phyloP scores from a whole-genome alignment of 2,113 vertebrate species.

The Plestiodon gilberti region DNA sequence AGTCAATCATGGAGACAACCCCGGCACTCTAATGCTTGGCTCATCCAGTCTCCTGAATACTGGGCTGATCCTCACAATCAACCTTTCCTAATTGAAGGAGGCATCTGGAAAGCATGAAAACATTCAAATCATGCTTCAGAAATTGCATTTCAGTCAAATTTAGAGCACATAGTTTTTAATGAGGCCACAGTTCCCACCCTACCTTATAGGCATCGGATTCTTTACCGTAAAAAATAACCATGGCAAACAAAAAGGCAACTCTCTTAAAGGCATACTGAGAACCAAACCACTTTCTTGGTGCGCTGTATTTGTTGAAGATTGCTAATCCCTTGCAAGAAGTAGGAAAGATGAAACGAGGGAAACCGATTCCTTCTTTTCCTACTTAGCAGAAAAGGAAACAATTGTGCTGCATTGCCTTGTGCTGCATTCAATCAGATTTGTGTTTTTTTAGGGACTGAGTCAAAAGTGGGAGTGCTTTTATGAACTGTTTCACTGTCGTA shows the following conservation, averaged over 20 bases:
- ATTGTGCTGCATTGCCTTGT: not conserved
- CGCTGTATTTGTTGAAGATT: not conserved
- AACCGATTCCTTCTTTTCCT: not conserved
- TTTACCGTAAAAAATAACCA: not conserved
- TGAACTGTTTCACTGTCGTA: not conserved
- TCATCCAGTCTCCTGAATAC: not conserved
- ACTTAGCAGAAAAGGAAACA: not conserved
- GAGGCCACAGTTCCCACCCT: not conserved
- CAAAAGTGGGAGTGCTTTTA: not conserved
- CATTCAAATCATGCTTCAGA: not conserved
- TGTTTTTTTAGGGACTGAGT: not conserved
- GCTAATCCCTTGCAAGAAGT: not conserved
- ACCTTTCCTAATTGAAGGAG: not conserved
- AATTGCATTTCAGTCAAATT: not conserved
- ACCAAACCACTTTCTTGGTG: not conserved
- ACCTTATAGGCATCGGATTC: not conserved
- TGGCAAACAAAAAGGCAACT: not conserved
- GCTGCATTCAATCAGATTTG: not conserved
- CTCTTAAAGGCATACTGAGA: not conserved
- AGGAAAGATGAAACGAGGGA: not conserved
- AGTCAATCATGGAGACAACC: not conserved
- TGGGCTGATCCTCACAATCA: not conserved
- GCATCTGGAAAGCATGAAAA: not conserved
- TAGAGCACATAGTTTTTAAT: not conserved
- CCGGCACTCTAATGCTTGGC: not conserved